phyloP scores from a whole-genome alignment of 2,888 invertebrate genomes.

The Gortyna flavago region DNA sequence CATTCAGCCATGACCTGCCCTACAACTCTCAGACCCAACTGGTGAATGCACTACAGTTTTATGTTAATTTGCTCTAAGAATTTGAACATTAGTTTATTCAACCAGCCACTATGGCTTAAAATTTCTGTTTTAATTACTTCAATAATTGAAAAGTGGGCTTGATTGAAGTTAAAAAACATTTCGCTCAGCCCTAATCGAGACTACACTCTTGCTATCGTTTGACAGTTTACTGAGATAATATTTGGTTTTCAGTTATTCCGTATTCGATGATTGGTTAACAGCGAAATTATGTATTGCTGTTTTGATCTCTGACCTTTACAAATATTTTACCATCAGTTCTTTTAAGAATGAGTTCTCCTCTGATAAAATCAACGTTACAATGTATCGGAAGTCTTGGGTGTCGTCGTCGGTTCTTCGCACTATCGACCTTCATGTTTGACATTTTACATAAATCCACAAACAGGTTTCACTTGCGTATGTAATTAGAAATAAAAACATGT shows the following conservation, averaged over 20 bases:
- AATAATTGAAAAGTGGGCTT: not conserved
- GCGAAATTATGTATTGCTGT: constrained; percentile 12
- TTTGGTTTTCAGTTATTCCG: not conserved
- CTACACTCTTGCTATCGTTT: constrained; percentile 10
- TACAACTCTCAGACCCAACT: constrained; percentile 82
- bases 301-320: constrained; percentile 32
- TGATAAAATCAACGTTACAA: constrained; percentile 47
- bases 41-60: constrained; percentile 78
- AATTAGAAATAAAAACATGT: constrained; percentile 62
- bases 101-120: constrained; percentile 10
- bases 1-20: constrained; percentile 89
- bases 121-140: constrained; percentile 14
- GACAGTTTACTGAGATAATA: constrained; percentile 6
- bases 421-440: constrained; percentile 79
- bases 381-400: constrained; percentile 74
- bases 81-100: constrained; percentile 48
- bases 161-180: not conserved
- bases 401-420: constrained; percentile 75
- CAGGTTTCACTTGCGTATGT: constrained; percentile 73
- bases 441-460: constrained; percentile 77
- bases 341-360: constrained; percentile 21
- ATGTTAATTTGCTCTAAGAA: constrained; percentile 72
- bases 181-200: not conserved
- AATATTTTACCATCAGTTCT: constrained; percentile 29
- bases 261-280: not conserved